Evolutionary conservation across 2,888 invertebrate genomes (phyloP).

Genomic region (Melieria picta): DNA sequence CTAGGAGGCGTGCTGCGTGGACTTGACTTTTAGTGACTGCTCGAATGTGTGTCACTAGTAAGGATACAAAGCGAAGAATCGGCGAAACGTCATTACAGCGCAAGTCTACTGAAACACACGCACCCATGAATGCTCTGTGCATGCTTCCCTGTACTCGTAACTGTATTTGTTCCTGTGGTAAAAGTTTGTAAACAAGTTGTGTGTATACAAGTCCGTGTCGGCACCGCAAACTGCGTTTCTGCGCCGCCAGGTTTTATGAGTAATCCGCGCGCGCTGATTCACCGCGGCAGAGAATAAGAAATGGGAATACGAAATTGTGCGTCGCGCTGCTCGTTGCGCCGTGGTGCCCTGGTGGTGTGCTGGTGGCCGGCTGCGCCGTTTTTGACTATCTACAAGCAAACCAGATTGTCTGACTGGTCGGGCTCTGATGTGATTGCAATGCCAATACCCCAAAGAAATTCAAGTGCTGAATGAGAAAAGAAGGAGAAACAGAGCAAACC

Average conservation of each 20-base stretch:
- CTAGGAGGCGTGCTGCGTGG: too few species aligned
- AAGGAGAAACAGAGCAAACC: conserved; percentile 22
- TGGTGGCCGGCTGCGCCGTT: conserved; percentile 6
- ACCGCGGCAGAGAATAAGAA: background rate
- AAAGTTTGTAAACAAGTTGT: conserved; percentile 33
- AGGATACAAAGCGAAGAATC: too few species aligned
- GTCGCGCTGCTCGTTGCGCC: conserved; percentile 6
- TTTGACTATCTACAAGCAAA: conserved; percentile 25
- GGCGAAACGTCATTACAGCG: too few species aligned
- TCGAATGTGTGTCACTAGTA: too few species aligned
- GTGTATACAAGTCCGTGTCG: background rate
- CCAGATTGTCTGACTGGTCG: conserved; percentile 37
- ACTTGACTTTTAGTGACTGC: too few species aligned
- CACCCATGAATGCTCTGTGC: background rate
- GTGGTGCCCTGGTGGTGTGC: background rate
- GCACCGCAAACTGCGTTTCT: conserved; percentile 13
- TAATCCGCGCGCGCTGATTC: background rate
- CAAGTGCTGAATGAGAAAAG: conserved; percentile 1
- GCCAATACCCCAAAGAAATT: conserved; percentile 20
- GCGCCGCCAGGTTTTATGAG: too few species aligned
- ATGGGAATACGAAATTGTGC: conserved; percentile 26
- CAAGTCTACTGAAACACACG: too few species aligned
- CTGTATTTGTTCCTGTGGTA: conserved; percentile 36
- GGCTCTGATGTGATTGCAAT: conserved; percentile 13
- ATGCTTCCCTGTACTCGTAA: background rate